Conservation (phyloP, 2,113 vertebrate species). For the Chitala chitala region DNA sequence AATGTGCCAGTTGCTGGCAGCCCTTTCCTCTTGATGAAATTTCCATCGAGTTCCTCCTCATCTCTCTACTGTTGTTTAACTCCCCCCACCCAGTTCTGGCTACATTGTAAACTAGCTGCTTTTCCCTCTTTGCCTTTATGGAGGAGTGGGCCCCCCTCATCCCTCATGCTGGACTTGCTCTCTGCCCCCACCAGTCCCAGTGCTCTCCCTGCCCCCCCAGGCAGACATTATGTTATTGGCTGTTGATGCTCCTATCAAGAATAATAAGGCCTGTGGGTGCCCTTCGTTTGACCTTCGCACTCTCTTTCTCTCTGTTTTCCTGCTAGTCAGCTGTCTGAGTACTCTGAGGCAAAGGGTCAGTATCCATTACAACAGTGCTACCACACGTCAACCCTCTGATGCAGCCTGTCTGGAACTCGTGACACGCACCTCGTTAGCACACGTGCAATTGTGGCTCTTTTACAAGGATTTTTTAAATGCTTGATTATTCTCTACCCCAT, state of each 20-base stretch:
- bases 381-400: background rate
- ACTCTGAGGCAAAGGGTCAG: background rate
- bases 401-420: background rate
- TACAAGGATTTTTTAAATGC: background rate
- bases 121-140: too few relatives aligned
- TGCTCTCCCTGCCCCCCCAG: conserved; percentile 24
- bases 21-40: conserved; percentile 43
- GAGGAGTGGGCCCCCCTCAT: background rate
- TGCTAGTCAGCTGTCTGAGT: conserved; percentile 17
- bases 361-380: background rate
- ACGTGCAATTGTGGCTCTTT: background rate
- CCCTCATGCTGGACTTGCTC: background rate
- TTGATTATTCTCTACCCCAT: background rate
- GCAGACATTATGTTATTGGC: conserved; percentile 14
- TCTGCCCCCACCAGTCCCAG: conserved; percentile 18
- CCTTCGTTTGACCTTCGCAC: background rate
- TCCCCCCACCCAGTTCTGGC: conserved; percentile 51
- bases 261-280: background rate
- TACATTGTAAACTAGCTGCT: conserved; percentile 41
- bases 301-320: background rate
- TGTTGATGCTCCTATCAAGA: conserved; percentile 10
- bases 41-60: conserved; percentile 37
- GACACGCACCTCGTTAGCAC: background rate
- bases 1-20: conserved; percentile 34
- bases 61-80: conserved; percentile 42